Conservation (phyloP, 2,797 vertebrate genomes). For the Harpagifer antarcticus region DNA sequence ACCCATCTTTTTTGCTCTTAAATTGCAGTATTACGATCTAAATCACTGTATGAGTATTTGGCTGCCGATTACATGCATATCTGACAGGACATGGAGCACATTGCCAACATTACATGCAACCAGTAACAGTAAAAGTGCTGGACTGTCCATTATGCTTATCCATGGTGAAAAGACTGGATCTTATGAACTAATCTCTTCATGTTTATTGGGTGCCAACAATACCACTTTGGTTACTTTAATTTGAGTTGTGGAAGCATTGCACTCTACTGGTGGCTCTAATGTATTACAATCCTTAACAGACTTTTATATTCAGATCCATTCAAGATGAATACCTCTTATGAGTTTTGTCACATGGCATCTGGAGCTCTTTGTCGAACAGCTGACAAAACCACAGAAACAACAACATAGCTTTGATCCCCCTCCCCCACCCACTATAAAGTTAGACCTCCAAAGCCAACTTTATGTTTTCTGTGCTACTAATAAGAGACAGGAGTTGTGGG, state of each 20-base stretch:
- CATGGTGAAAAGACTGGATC: conserved; percentile 2
- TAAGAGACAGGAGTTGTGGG: conserved; percentile 7
- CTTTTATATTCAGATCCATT: conserved; percentile 11
- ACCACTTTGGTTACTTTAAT: not conserved
- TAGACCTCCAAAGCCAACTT: not conserved
- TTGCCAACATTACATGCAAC: conserved; percentile 13
- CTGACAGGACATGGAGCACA: not conserved
- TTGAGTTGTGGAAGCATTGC: conserved; percentile 68
- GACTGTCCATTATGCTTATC: not conserved
- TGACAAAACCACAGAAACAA: conserved; percentile 18
- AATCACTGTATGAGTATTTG: conserved; percentile 2
- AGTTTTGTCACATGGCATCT: conserved; percentile 33
- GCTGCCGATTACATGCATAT: not conserved
- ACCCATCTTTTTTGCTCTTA: conserved; percentile 3
- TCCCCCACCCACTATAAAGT: not conserved
- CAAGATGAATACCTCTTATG: conserved; percentile 20
- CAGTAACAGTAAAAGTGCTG: not conserved
- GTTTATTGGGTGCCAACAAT: not conserved
- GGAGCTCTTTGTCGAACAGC: conserved; percentile 18
- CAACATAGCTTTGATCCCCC: conserved; percentile 30
- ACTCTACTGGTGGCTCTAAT: conserved; percentile 72
- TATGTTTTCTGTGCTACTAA: conserved; percentile 7
- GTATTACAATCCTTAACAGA: conserved; percentile 45
- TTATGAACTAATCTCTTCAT: not conserved
- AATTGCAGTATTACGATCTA: conserved; percentile 18